Evolutionary conservation across 2,797 vertebrate species (phyloP).

Genomic region (Thripadectes ignobilis): DNA sequence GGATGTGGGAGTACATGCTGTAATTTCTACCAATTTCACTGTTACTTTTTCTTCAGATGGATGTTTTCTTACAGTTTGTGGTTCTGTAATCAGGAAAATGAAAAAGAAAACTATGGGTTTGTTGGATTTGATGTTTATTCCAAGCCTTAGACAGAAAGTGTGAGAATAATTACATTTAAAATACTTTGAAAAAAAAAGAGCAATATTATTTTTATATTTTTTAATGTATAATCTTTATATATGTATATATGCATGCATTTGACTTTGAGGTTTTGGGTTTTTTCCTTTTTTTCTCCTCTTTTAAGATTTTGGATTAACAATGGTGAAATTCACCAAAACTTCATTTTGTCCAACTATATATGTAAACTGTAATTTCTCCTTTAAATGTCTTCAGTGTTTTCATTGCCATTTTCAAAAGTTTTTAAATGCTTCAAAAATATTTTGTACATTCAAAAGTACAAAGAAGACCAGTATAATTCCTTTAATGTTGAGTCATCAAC

Average conservation of each 20-base stretch:
- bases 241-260: background rate
- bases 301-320: background rate
- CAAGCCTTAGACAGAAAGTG: background rate
- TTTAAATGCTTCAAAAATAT: background rate
- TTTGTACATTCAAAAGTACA: background rate
- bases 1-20: background rate
- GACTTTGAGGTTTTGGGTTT: background rate
- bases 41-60: background rate
- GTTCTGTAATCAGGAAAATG: background rate
- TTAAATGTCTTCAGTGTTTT: background rate
- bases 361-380: background rate
- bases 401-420: background rate
- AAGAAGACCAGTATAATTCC: background rate
- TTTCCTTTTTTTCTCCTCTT: background rate
- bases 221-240: background rate
- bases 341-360: background rate
- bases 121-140: background rate
- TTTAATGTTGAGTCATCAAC: background rate
- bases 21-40: background rate
- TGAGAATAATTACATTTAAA: background rate
- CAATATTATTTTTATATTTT: background rate
- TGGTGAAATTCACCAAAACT: background rate
- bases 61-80: background rate
- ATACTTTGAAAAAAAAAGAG: background rate
- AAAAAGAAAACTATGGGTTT: background rate